Evolutionary conservation across 2,113 vertebrate genomes (phyloP).

Genomic region (Cheilinus undulatus): DNA sequence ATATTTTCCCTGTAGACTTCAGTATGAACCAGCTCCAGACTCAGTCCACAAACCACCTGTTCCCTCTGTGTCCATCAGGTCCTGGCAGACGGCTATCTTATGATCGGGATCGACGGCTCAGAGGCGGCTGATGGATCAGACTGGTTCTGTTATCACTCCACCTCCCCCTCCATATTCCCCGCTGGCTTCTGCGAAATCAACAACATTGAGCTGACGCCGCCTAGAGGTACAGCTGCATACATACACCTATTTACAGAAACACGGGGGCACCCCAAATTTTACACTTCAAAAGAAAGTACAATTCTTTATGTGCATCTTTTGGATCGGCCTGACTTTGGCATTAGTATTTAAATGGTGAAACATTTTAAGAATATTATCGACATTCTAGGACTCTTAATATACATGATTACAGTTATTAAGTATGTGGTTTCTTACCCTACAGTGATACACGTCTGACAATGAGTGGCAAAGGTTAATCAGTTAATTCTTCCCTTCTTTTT

Average conservation of each 20-base stretch:
- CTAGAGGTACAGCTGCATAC: slow-evolving; percentile 86
- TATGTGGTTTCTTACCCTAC: not conserved
- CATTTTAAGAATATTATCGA: too few species aligned
- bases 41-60: not conserved
- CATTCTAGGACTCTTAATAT: too few species aligned
- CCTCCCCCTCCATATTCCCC: slow-evolving; percentile 96
- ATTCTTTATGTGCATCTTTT: too few species aligned
- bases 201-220: slow-evolving; percentile 94
- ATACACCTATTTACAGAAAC: too few species aligned
- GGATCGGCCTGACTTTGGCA: too few species aligned
- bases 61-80: slow-evolving; percentile 79
- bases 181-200: slow-evolving; percentile 99
- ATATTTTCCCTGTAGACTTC: too few species aligned
- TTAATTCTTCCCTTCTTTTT: not conserved
- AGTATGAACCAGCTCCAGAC: not conserved
- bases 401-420: not conserved
- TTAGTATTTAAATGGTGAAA: too few species aligned
- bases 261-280: too few species aligned
- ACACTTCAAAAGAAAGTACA: too few species aligned
- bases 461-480: too few species aligned
- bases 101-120: slow-evolving; percentile 97
- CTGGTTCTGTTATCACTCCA: slow-evolving; percentile 98
- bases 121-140: slow-evolving; percentile 97
- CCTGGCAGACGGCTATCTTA: slow-evolving; percentile 95
- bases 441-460: not conserved